Evolutionary conservation across 2,113 vertebrate genomes (phyloP).

Genomic region (Rhinoderma darwinii): DNA sequence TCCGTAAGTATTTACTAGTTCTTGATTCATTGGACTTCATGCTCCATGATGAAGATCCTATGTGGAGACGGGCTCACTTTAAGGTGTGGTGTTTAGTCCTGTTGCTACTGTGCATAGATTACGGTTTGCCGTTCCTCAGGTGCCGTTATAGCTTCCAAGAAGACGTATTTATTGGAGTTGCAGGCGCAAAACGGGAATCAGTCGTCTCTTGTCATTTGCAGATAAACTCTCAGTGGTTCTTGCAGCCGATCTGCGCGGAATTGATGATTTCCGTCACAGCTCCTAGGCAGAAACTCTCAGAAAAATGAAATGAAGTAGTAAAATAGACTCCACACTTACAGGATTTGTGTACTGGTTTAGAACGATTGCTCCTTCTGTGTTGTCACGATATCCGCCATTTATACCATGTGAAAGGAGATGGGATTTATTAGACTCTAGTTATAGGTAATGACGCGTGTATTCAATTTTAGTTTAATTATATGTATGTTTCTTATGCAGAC

Average conservation of each 20-base stretch:
- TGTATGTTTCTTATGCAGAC: too few species aligned
- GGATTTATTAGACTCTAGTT: background rate
- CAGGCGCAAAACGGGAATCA: background rate
- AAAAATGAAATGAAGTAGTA: background rate
- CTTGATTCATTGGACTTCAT: too few species aligned
- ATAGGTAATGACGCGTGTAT: background rate
- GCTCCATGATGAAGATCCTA: too few species aligned
- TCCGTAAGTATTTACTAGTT: too few species aligned
- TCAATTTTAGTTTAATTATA: too few species aligned
- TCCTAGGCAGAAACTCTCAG: background rate
- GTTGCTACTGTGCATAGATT: background rate
- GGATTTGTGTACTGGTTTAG: background rate
- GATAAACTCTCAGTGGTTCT: background rate
- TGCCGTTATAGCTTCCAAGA: background rate
- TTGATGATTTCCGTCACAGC: constrained; percentile 11
- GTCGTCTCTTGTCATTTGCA: background rate
- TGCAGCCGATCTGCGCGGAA: background rate
- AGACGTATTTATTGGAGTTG: background rate
- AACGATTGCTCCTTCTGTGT: background rate
- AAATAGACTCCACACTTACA: background rate
- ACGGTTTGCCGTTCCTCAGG: background rate
- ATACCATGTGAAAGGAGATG: background rate
- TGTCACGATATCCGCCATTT: background rate
- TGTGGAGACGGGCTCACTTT: too few species aligned
- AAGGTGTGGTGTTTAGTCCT: background rate